Evolutionary conservation across 2,113 vertebrate species (phyloP).

Genomic region (Chaetura pelagica): DNA sequence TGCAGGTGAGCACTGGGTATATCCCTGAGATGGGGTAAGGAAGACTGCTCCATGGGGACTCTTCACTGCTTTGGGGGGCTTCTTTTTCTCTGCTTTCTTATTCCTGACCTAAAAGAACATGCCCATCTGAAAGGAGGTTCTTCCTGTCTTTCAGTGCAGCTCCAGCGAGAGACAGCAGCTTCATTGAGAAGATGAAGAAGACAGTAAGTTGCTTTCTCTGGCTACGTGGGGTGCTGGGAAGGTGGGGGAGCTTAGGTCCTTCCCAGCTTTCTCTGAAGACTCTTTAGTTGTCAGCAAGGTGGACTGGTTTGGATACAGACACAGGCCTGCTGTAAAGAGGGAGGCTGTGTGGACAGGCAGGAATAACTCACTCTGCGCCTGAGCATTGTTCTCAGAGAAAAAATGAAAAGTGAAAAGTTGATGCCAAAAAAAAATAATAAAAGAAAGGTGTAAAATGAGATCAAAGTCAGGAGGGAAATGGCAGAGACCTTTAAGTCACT

Average conservation of each 20-base stretch:
- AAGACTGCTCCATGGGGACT: background rate
- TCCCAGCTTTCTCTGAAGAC: background rate
- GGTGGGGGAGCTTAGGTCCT: background rate
- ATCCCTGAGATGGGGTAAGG: background rate
- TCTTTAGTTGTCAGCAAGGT: background rate
- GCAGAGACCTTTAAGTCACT: background rate
- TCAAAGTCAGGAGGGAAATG: background rate
- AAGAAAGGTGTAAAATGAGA: background rate
- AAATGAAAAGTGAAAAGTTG: background rate
- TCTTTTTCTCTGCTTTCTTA: background rate
- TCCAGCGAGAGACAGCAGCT: conserved; percentile 87
- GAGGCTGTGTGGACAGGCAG: background rate
- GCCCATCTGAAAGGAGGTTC: background rate
- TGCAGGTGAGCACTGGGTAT: background rate
- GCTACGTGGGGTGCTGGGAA: accelerated
- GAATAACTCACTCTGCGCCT: background rate
- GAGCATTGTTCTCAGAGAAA: background rate
- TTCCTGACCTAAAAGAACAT: background rate
- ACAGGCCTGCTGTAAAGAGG: background rate
- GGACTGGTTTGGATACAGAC: background rate
- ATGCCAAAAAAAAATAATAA: background rate
- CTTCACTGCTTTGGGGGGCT: background rate
- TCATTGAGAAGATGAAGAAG: conserved; percentile 99
- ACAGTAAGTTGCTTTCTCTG: conserved; percentile 81
- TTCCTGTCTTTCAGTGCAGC: conserved; percentile 76